A percentile compares a stretch with the other conserved stretches of the same genome.
Conservation (phyloP, 2,888 invertebrate genomes). For the Cheilosia scutellata region DNA sequence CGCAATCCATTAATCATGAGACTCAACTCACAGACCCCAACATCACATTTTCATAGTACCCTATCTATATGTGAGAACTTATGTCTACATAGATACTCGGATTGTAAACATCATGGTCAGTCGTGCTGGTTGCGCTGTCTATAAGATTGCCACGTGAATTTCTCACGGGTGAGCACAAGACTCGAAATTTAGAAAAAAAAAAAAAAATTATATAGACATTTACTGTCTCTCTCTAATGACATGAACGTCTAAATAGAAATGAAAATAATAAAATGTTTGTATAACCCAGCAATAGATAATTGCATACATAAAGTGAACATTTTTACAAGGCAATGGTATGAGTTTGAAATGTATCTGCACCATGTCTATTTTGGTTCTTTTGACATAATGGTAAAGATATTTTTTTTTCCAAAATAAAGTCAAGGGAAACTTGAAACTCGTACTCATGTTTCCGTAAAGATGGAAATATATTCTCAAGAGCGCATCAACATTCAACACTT, state of each 20-base stretch:
- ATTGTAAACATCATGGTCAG: conserved; percentile 50
- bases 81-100: conserved; percentile 9
- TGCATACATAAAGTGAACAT: conserved; percentile 1
- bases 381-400: conserved; percentile 22
- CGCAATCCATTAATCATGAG: conserved; percentile 64
- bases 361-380: conserved; percentile 24
- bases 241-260: conserved; percentile 14
- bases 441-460: conserved; percentile 13
- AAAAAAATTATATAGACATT: not conserved
- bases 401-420: conserved; percentile 41
- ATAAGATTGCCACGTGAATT: conserved; percentile 57
- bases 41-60: conserved; percentile 11
- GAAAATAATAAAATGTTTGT: conserved; percentile 31
- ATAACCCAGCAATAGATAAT: conserved; percentile 1
- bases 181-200: conserved; percentile 12
- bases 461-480: conserved; percentile 14
- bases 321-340: conserved; percentile 10
- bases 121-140: conserved; percentile 26
- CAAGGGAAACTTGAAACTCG: conserved; percentile 7
- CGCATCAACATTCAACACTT: conserved; percentile 24
- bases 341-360: conserved; percentile 3
- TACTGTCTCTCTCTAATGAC: not conserved
- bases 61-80: conserved; percentile 14
- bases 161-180: conserved; percentile 25
- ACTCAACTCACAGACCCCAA: conserved; percentile 29